Conservation (phyloP, 1,140 invertebrate species). For the Linepithema humile region DNA sequence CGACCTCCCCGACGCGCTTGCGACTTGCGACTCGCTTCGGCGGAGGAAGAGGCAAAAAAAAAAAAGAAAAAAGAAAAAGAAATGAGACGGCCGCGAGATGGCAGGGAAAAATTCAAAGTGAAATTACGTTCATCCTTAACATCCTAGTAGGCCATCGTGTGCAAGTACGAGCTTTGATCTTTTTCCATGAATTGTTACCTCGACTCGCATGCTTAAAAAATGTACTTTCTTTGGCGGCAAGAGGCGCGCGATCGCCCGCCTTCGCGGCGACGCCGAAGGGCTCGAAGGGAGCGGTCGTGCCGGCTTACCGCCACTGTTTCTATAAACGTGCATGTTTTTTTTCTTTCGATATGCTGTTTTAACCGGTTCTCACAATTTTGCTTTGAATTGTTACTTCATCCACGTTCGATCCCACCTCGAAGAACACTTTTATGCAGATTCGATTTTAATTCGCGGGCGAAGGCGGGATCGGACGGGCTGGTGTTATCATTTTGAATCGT, state of each 20-base stretch:
- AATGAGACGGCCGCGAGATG: not conserved
- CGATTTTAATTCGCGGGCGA: not conserved
- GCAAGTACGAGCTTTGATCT: constrained; percentile 67
- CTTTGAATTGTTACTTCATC: constrained; percentile 25
- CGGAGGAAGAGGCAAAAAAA: not conserved
- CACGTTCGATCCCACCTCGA: not conserved
- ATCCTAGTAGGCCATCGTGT: constrained; percentile 58
- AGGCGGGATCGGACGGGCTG: constrained; percentile 31
- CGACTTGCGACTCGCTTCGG: not conserved
- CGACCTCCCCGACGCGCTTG: not conserved
- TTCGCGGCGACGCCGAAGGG: too few relatives aligned
- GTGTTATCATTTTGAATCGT: constrained; percentile 30
- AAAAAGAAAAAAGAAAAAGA: not conserved
- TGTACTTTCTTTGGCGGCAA: constrained; percentile 1
- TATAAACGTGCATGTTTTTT: constrained; percentile 53
- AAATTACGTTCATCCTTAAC: constrained; percentile 68
- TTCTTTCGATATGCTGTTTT: constrained; percentile 50
- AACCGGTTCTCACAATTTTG: constrained; percentile 40
- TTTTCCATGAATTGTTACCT: constrained; percentile 67
- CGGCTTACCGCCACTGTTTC: not conserved
- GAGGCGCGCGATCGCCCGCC: constrained; percentile 5
- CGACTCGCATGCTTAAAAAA: constrained; percentile 70
- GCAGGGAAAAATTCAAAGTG: constrained; percentile 23
- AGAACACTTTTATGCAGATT: not conserved
- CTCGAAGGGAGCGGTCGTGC: too few relatives aligned